Evolutionary conservation across 2,888 invertebrate genomes (phyloP), one percentile per base, ranked within the genome.

Genomic region (Pachydiplax longipennis): DNA sequence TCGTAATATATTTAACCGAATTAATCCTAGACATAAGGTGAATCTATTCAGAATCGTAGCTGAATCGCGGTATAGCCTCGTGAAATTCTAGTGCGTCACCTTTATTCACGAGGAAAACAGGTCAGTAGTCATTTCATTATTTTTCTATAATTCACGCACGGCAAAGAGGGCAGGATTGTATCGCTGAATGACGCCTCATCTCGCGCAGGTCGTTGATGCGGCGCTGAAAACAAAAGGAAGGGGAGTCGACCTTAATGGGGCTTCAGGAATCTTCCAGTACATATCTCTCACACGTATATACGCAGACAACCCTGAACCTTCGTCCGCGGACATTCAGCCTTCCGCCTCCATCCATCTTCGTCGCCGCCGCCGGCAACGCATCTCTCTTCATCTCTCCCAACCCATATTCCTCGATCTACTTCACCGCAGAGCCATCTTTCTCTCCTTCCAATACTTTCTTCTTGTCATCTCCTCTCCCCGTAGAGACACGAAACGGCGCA

Each of bases 281-380:
- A n/a, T 73, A 25, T 31, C 25, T 31, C 25, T 25, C 73, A 25
- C 25, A 25, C 65, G 25, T 61, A 61, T 15, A 61, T 8, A 58
- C 61, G 37, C 37, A 37, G 37, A 61, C 61, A 61, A 15, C 61
- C 83, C 31, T 35, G 37, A 37, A 37, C 37, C 37, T 37, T 37
- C 37, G 37, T 82, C 48, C 82, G 44, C 82, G 61, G 37, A 35
- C 83, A 58, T 13, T 18, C 31, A 58, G 83, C 53, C 82, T 82
- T 25, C 87, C 65, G 61, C 61, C n/a, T 61, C 87, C 61, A 87
- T 87, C 87, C 87, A 87, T 87, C 87, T 87, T 87, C 87, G 61
- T 87, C 87, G 65, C 65, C 65, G 87, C 87, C 87, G 61, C 53
- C 31, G 83, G 53, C 83, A 83, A 83, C 83, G 31, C 58, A 83